Percentiles rank a stretch among this genome's conserved stretches.
Conservation (phyloP, 1,140 invertebrate species). For the Oedothorax gibbosus region DNA sequence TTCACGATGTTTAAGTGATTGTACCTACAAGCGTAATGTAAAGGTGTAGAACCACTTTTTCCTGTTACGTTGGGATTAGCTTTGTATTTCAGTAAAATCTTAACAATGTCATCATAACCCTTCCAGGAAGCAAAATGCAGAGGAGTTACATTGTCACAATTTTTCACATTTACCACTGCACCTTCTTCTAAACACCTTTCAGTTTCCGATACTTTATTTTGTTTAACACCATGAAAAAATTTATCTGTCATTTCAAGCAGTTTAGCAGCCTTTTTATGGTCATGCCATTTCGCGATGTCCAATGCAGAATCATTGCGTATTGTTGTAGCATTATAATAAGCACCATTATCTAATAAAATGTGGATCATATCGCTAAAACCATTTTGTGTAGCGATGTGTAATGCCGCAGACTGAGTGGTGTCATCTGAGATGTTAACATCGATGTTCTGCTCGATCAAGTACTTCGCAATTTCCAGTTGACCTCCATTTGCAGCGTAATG, state of each 20-base stretch:
- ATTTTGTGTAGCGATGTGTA: neutral
- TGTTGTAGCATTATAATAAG: neutral
- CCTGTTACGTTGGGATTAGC: neutral
- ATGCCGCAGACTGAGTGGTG: neutral
- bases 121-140: conserved; percentile 66
- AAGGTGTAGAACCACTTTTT: neutral
- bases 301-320: neutral
- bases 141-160: conserved; percentile 20
- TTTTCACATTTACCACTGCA: neutral
- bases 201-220: neutral
- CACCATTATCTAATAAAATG: conserved; percentile 32
- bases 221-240: conserved; percentile 24
- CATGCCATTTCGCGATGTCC: neutral
- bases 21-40: conserved; percentile 18
- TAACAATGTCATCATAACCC: conserved; percentile 69
- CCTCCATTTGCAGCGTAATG: conserved; percentile 6
- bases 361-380: neutral
- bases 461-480: neutral
- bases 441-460: neutral
- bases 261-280: neutral
- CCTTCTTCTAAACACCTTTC: neutral
- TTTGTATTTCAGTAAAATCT: conserved; percentile 64
- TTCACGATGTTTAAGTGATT: conserved; percentile 25
- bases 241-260: conserved; percentile 4
- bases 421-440: conserved; percentile 38